Evolutionary conservation across 35 echinoderm and acorn worm genomes (phyloP).

Genomic region (Lytechinus pictus): DNA sequence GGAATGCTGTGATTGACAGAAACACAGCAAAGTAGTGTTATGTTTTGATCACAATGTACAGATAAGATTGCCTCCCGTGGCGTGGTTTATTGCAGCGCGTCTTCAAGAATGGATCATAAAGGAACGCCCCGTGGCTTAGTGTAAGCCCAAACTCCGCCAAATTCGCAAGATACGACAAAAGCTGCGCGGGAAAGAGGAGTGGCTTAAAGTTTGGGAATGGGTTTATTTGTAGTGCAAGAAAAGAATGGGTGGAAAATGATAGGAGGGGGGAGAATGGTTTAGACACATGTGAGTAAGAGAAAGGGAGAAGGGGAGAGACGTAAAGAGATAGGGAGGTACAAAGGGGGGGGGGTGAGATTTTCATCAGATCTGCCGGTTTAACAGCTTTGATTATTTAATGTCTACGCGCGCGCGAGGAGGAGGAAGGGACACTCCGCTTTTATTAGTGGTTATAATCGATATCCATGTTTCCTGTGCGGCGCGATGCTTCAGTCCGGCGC

Average conservation of each 20-base stretch:
- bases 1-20: not conserved
- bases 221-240: not conserved
- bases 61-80: not conserved
- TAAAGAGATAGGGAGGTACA: not conserved
- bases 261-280: not conserved
- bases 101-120: not conserved
- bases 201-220: not conserved
- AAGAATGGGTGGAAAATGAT: not conserved
- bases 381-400: slow-evolving; percentile 12
- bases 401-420: not conserved
- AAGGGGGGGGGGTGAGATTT: not conserved
- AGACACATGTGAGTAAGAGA: not conserved
- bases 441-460: slow-evolving; percentile 40
- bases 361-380: slow-evolving; percentile 29
- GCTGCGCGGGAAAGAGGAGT: slow-evolving; percentile 15
- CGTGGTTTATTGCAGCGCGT: not conserved
- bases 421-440: slow-evolving; percentile 30
- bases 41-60: not conserved
- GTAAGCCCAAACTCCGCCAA: not conserved
- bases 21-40: not conserved
- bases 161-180: not conserved
- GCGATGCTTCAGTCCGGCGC: not conserved
- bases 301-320: not conserved
- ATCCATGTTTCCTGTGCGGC: slow-evolving; percentile 35
- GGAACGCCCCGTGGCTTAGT: not conserved